Evolutionary conservation across 1,140 invertebrate genomes (phyloP), one percentile per base, ranked within the genome.

Genomic region (Steinernema feltiae): DNA sequence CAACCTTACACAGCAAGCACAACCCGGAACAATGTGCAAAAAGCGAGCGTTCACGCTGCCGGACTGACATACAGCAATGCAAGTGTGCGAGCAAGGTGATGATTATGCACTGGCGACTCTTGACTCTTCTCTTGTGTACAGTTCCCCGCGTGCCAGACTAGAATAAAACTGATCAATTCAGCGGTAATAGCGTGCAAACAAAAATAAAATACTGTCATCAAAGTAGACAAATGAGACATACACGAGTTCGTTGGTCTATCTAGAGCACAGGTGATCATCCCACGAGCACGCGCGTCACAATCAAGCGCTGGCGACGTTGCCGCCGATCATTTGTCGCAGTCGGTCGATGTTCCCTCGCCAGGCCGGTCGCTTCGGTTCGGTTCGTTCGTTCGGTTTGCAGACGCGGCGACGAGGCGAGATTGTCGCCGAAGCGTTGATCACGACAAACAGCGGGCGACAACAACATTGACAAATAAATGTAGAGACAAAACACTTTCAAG

Each of bases 391-490:
- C 24, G 53, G 53, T 7, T 63, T 63, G 15, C 15, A 15, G 24
- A 21, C 53, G 7, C 7, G 18, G 18, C 35, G 35, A 41, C 24
- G 12, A n/a, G n/a, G 3, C 24, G 53, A 63, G 7, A 12, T 63
- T 63, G 53, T 63, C 53, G 53, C 53, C 53, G 53, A 63, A 63
- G 53, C 53, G 53, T 21, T 7, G 41, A 46, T 12, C 7, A 46
- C 7, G 24, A 3, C 7, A 27, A 63, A 15, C 12, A 27, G 53
- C 53, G 53, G 24, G 53, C 53, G 53, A 63, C 53, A 63, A 63
- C 24, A 63, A 63, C 53, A 63, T 27, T 63, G 24, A 63, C 53
- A 63, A 63, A 63, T 63, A 63, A 63, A 63, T 63, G 24, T n/a
- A 63, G n/a, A n/a, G n/a, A n/a, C n/a, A n/a, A n/a, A n/a, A n/a